These are phyloP conservation scores for Branchipolynoe longqiensis DNA, from an alignment of 2,888 invertebrate genomes.

Conservation along the genomic window DNA sequence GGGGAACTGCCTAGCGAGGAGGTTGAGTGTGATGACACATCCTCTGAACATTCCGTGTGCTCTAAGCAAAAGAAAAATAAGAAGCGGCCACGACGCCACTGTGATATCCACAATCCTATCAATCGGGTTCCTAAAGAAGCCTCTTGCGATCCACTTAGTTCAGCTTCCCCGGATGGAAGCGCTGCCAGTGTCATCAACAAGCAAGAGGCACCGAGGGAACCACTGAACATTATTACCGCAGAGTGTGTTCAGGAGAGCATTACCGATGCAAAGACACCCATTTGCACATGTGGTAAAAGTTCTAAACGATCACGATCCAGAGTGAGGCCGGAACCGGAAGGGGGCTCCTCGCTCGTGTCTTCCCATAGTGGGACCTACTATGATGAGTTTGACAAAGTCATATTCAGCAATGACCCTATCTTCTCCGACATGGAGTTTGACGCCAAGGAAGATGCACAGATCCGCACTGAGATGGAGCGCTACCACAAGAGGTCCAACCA, in stretches of 20 bases:
- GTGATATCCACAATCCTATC: slow-evolving; percentile 50
- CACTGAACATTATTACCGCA: background rate
- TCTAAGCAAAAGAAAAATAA: slow-evolving; percentile 48
- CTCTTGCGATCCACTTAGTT: slow-evolving; percentile 39
- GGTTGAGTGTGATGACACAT: slow-evolving; percentile 46
- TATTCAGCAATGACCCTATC: slow-evolving; percentile 76
- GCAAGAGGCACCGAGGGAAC: background rate
- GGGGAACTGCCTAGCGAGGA: slow-evolving; percentile 34
- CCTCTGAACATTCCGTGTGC: slow-evolving; percentile 44
- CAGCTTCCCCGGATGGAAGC: slow-evolving; percentile 22
- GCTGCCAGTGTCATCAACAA: background rate
- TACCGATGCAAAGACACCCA: background rate
- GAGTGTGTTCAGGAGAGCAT: too few relatives aligned
- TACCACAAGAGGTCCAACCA: slow-evolving; percentile 97
- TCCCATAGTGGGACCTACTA: slow-evolving; percentile 24
- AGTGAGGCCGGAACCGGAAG: slow-evolving; percentile 57
- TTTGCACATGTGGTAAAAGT: slow-evolving; percentile 49
- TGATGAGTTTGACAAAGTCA: slow-evolving; percentile 75
- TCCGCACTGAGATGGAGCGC: slow-evolving; percentile 90
- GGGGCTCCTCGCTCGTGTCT: slow-evolving; percentile 39
- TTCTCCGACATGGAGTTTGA: slow-evolving; percentile 77
- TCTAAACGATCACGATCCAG: slow-evolving; percentile 46
- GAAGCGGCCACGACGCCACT: slow-evolving; percentile 21
- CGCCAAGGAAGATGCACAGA: slow-evolving; percentile 66
- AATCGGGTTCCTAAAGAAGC: slow-evolving; percentile 39